Conservation (phyloP, 2,113 vertebrate species). For the Ondatra zibethicus region DNA sequence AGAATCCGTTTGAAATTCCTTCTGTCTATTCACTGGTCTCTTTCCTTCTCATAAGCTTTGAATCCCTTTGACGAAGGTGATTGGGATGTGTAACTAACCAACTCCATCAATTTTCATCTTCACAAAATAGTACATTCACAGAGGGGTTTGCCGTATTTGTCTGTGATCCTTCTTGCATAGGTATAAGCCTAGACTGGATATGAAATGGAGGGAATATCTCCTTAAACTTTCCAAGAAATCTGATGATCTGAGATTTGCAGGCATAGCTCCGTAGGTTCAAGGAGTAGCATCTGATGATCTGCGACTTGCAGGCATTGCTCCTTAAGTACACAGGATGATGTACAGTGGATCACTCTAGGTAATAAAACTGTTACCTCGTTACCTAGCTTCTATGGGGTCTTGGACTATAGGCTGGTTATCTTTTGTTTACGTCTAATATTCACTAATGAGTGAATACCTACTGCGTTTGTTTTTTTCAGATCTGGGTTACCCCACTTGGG, state of each 20-base stretch:
- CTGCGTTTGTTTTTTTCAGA: too few species aligned
- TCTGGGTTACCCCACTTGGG: too few species aligned
- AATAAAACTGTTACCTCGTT: background rate
- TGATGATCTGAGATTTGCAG: too few species aligned
- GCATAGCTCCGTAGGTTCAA: too few species aligned
- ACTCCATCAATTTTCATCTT: background rate
- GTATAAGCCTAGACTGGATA: background rate
- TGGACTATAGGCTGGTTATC: too few species aligned
- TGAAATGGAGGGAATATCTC: background rate
- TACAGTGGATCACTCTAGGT: background rate
- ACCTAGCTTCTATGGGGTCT: too few species aligned
- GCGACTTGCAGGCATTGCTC: background rate
- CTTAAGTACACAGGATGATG: background rate
- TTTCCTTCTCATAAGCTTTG: background rate
- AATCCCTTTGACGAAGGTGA: too few species aligned
- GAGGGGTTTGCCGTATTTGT: background rate
- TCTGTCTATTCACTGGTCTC: background rate
- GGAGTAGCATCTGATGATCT: too few species aligned
- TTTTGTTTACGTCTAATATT: too few species aligned
- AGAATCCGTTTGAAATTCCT: background rate
- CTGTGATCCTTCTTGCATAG: background rate
- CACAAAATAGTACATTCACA: background rate
- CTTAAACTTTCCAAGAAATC: background rate
- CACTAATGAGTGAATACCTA: too few species aligned
- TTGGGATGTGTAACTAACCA: background rate